Evolutionary conservation across 2,113 vertebrate genomes (phyloP).

Genomic region (Megalops atlanticus): DNA sequence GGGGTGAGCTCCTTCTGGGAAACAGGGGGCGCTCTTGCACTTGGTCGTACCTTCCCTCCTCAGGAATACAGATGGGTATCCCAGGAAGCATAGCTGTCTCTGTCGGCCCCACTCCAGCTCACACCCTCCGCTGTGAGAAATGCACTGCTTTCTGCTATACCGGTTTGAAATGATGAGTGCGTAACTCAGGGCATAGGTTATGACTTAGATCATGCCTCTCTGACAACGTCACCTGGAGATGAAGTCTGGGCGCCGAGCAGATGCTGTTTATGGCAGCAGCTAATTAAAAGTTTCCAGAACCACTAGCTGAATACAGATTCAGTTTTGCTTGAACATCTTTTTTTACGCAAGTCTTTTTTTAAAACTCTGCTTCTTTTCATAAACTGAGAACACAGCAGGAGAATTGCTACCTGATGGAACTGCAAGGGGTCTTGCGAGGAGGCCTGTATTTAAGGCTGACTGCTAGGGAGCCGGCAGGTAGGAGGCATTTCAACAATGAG

Average conservation of each 20-base stretch:
- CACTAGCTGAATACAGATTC: background rate
- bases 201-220: background rate
- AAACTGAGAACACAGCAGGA: background rate
- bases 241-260: background rate
- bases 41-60: background rate
- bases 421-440: background rate
- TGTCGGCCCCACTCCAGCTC: background rate
- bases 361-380: background rate
- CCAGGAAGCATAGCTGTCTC: no score
- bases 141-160: no score
- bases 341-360: background rate
- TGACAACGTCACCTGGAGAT: background rate
- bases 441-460: background rate
- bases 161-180: no score
- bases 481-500: constrained; percentile 45
- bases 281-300: background rate
- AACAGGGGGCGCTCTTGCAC: background rate
- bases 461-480: constrained; percentile 29
- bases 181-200: no score
- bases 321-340: background rate
- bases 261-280: background rate
- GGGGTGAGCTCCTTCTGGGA: background rate
- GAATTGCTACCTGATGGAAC: background rate
- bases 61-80: background rate
- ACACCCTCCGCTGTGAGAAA: no score